Evolutionary conservation across 2,113 vertebrate genomes (phyloP).

Genomic region (Pagrus major): DNA sequence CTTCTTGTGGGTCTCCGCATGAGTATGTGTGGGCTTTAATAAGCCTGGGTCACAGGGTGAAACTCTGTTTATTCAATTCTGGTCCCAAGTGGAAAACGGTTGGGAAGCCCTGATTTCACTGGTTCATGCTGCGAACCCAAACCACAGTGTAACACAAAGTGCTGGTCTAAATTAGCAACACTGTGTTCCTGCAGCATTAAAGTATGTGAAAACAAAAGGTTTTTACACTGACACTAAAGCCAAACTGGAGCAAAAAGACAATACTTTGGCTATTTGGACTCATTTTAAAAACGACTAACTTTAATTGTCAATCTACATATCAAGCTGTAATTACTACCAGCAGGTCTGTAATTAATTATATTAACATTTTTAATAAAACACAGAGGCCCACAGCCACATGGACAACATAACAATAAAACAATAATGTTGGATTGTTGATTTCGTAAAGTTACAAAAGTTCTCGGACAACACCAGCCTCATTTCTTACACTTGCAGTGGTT

Average conservation of each 20-base stretch:
- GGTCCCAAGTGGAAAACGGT: slow-evolving; percentile 38
- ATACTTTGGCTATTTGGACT: not conserved
- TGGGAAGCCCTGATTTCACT: slow-evolving; percentile 46
- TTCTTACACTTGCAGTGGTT: no score
- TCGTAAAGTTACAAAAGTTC: not conserved
- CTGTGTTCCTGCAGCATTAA: not conserved
- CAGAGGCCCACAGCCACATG: not conserved
- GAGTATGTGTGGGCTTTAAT: slow-evolving; percentile 57
- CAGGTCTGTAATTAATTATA: not conserved
- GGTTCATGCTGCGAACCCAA: slow-evolving; percentile 37
- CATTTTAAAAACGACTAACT: not conserved
- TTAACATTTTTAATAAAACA: not conserved
- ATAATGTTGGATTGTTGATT: not conserved
- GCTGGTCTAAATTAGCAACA: slow-evolving; percentile 27
- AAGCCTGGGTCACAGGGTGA: slow-evolving; percentile 51
- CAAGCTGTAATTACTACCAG: not conserved
- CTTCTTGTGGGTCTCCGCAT: slow-evolving; percentile 47
- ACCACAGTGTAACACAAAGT: slow-evolving; percentile 35
- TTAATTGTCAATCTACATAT: not conserved
- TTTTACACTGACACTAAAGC: slow-evolving; percentile 24
- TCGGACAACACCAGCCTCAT: not conserved
- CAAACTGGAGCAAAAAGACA: slow-evolving; percentile 7
- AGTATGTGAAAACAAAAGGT: slow-evolving; percentile 27
- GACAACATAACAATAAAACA: no score
- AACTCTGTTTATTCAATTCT: slow-evolving; percentile 38